Evolutionary conservation across 1,140 invertebrate species (phyloP).

Genomic region (Mycetomoellerius zeteki): DNA sequence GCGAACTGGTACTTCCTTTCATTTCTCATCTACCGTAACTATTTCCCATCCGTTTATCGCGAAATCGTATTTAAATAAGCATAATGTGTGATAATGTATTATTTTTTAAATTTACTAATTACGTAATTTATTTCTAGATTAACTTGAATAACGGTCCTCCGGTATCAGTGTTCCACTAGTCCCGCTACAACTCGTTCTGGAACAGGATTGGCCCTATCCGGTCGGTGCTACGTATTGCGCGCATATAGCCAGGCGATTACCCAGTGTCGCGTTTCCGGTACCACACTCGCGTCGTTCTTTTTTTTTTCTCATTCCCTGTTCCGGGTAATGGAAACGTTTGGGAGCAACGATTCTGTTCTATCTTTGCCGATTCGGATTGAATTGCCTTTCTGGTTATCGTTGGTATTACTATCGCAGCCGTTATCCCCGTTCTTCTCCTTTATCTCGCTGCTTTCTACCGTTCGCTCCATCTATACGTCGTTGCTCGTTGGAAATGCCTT

Average conservation of each 20-base stretch:
- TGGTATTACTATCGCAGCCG: slow-evolving; percentile 34
- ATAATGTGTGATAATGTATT: background rate
- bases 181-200: background rate
- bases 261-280: slow-evolving; percentile 69
- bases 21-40: background rate
- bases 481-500: slow-evolving; percentile 32
- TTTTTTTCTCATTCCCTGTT: slow-evolving; percentile 74
- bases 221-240: slow-evolving; percentile 54
- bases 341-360: slow-evolving; percentile 77
- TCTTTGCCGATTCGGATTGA: slow-evolving; percentile 80
- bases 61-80: background rate
- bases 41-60: background rate
- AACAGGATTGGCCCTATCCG: slow-evolving; percentile 6
- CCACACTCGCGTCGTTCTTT: slow-evolving; percentile 64
- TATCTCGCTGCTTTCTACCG: slow-evolving; percentile 11
- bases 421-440: slow-evolving; percentile 15
- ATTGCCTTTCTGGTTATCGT: slow-evolving; percentile 77
- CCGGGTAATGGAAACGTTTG: slow-evolving; percentile 80
- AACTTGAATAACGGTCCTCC: background rate
- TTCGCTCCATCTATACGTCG: slow-evolving; percentile 58
- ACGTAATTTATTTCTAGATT: background rate
- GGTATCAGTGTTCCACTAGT: too few species aligned
- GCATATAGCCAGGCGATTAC: slow-evolving; percentile 74
- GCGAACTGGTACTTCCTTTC: background rate
- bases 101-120: background rate